These are phyloP conservation scores for Ciconia maguari DNA, from an alignment of 2,113 vertebrate genomes.

Conservation along the genomic window DNA sequence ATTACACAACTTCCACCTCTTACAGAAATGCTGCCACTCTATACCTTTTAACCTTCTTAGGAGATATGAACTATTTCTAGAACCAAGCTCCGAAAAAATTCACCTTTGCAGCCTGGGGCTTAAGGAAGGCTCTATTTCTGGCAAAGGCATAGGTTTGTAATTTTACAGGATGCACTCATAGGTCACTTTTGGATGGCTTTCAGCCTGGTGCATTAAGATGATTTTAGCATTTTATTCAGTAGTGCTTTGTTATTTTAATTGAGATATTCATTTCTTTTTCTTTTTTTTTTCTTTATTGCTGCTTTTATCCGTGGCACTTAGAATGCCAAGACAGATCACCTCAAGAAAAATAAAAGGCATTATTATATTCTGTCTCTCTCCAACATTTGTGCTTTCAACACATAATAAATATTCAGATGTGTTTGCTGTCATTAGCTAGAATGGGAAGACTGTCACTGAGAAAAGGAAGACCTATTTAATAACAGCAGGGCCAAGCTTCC, in stretches of 20 bases:
- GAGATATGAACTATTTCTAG: background rate
- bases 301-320: constrained; percentile 7
- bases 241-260: constrained; percentile 34
- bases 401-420: constrained; percentile 33
- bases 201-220: background rate
- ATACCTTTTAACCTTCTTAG: background rate
- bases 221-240: constrained; percentile 24
- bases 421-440: constrained; percentile 34
- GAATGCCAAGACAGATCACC: background rate
- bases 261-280: background rate
- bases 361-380: constrained; percentile 2
- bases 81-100: background rate
- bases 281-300: background rate
- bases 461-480: background rate
- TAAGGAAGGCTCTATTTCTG: background rate
- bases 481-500: background rate
- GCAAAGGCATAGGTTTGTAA: background rate
- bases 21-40: background rate
- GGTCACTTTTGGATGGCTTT: constrained; percentile 16
- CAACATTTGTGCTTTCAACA: constrained; percentile 19
- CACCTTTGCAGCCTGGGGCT: background rate
- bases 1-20: background rate
- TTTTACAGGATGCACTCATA: background rate
- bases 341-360: constrained; percentile 24
- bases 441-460: background rate